Percentiles rank a stretch among this genome's conserved stretches.
Conservation (phyloP, 2,888 invertebrate genomes). For the Argynnis bischoffii region DNA sequence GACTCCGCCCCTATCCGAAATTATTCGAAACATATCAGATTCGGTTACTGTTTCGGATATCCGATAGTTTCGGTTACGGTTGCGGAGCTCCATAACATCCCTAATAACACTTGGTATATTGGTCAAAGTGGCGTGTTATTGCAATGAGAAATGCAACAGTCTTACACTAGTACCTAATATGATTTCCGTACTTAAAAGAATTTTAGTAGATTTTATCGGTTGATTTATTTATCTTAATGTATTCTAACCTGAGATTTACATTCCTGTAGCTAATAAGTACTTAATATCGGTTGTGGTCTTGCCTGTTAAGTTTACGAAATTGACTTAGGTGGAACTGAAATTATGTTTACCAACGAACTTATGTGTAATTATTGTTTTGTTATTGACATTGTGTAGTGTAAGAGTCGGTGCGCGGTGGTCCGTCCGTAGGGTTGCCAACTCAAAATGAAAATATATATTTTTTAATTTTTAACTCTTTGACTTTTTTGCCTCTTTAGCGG, state of each 20-base stretch:
- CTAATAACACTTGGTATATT: neutral
- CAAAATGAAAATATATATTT: neutral
- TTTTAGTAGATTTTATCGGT: constrained; percentile 18
- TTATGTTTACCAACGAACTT: constrained; percentile 81
- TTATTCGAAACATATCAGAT: too few relatives aligned
- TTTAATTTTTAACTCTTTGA: neutral
- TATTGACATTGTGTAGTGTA: constrained; percentile 64
- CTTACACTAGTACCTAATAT: constrained; percentile 6
- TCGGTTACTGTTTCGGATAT: too few relatives aligned
- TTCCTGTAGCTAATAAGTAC: constrained; percentile 82
- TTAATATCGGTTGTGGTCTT: constrained; percentile 84
- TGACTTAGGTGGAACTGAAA: constrained; percentile 77
- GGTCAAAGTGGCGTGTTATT: neutral
- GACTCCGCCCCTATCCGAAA: too few relatives aligned
- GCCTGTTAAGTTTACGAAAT: constrained; percentile 82
- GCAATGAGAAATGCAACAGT: neutral
- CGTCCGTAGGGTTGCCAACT: constrained; percentile 46
- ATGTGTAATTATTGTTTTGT: constrained; percentile 63
- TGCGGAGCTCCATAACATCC: too few relatives aligned
- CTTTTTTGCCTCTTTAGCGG: neutral
- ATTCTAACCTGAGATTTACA: constrained; percentile 48
- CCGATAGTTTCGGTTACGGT: too few relatives aligned
- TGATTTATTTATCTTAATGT: constrained; percentile 21
- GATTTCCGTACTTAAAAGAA: constrained; percentile 24
- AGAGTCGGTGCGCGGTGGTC: constrained; percentile 58